Conservation (phyloP, 1,140 invertebrate genomes). For the Arion vulgaris region DNA sequence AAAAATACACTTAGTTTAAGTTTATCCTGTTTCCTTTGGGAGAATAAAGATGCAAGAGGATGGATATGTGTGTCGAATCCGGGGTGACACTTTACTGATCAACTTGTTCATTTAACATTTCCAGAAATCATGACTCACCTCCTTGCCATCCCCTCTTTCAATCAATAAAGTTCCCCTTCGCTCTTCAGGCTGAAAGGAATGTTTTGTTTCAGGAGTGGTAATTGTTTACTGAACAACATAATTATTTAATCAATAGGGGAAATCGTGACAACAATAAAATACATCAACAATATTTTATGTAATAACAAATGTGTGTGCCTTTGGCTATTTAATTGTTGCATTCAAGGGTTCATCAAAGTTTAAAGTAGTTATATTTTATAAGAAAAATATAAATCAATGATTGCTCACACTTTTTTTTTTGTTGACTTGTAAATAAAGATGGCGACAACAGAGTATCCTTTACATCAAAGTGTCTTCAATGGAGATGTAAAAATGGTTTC, state of each 20-base stretch:
- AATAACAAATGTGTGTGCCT: no score
- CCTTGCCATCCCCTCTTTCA: background rate
- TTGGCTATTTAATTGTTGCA: no score
- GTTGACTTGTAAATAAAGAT: conserved; percentile 10
- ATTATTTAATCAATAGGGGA: background rate
- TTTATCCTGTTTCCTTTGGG: no score
- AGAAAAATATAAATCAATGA: background rate
- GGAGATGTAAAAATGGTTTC: background rate
- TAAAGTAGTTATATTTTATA: background rate
- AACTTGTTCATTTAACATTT: no score
- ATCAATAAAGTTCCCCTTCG: background rate
- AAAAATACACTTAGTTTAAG: no score
- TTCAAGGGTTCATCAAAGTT: no score
- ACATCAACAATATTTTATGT: no score
- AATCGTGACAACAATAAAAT: background rate
- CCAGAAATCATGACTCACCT: no score
- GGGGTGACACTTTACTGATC: no score
- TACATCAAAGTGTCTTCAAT: background rate
- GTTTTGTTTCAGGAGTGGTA: background rate
- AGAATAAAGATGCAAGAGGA: no score
- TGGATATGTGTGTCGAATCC: no score
- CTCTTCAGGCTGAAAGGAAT: background rate
- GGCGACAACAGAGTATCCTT: background rate
- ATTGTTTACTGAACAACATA: background rate
- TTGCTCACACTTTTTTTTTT: background rate